These are phyloP conservation scores for Acrocephalus kingi DNA, from an alignment of 2,113 vertebrate species.

Conservation along the genomic window DNA sequence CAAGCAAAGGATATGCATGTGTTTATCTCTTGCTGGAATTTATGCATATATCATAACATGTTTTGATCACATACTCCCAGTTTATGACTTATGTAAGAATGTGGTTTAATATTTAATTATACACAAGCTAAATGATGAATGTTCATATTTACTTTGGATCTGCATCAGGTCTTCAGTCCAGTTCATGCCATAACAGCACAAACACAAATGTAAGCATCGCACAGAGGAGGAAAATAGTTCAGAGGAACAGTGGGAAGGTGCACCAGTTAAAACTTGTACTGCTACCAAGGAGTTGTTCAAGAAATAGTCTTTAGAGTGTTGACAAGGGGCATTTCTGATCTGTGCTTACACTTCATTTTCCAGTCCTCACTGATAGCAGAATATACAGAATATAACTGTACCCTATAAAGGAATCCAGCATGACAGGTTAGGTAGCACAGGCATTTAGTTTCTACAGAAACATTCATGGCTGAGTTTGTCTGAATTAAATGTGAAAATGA, in stretches of 20 bases:
- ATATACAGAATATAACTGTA: background rate
- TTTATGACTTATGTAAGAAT: background rate
- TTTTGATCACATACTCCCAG: background rate
- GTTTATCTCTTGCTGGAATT: background rate
- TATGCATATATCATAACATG: background rate
- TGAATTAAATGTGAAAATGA: background rate
- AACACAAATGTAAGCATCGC: background rate
- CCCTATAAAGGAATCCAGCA: background rate
- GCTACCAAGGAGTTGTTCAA: background rate
- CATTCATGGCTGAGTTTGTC: background rate
- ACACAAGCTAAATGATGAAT: background rate
- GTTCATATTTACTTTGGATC: background rate
- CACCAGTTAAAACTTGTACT: background rate
- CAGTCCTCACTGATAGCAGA: background rate
- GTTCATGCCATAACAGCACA: fast-evolving
- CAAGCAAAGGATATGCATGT: background rate
- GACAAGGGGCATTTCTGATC: background rate
- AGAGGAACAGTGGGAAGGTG: background rate
- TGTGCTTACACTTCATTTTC: background rate
- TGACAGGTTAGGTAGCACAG: background rate
- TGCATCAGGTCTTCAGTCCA: background rate
- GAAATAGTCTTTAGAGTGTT: background rate
- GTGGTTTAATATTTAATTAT: background rate
- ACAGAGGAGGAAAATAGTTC: background rate
- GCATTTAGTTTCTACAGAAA: background rate